phyloP scores from a whole-genome alignment of 1,140 invertebrate species.

The Pollicipes pollicipes region DNA sequence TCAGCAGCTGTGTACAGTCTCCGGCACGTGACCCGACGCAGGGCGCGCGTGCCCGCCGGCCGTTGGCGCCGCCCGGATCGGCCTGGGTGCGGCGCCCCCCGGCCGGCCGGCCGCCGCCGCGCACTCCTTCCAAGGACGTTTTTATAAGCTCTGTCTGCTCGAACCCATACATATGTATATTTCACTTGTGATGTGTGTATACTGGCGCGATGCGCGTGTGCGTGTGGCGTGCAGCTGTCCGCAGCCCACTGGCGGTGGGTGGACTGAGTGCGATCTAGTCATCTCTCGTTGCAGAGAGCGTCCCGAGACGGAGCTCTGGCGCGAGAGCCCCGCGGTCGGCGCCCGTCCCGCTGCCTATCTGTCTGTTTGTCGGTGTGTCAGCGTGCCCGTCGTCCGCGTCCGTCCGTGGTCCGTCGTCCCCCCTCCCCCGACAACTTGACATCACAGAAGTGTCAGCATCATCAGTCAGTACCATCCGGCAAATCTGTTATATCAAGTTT shows the following conservation, averaged over 20 bases:
- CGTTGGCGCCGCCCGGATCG: background rate
- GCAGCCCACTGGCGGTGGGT: background rate
- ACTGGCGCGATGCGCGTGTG: background rate
- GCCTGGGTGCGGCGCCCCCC: too few relatives aligned
- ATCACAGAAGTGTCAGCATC: background rate
- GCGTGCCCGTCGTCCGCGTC: background rate
- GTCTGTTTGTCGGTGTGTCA: background rate
- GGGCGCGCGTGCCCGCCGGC: too few relatives aligned
- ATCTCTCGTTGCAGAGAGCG: background rate
- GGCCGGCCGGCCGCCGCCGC: too few relatives aligned
- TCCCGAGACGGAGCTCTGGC: background rate
- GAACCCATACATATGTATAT: conserved; percentile 2
- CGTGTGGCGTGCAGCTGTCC: background rate
- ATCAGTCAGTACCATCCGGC: background rate
- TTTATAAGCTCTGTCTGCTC: background rate
- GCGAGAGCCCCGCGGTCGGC: background rate
- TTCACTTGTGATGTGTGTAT: background rate
- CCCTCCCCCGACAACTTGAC: background rate
- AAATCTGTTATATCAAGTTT: background rate
- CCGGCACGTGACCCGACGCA: background rate
- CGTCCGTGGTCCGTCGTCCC: background rate
- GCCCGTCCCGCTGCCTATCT: background rate
- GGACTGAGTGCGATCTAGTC: conserved; percentile 1
- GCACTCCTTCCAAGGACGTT: background rate
- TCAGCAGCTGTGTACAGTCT: background rate